phyloP scores from a whole-genome alignment of 2,888 invertebrate genomes.

The Drosophila stalkeri region DNA sequence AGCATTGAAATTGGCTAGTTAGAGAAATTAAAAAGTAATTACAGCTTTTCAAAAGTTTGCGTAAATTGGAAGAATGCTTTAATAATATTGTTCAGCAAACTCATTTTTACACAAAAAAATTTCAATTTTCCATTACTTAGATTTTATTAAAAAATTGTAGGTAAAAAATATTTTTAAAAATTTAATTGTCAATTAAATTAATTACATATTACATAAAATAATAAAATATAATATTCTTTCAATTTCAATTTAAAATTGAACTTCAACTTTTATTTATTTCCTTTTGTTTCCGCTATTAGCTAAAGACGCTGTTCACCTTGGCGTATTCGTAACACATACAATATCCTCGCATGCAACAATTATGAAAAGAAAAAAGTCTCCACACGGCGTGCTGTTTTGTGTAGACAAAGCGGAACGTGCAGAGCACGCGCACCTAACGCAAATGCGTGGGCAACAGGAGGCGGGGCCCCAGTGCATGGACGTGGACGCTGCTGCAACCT shows the following conservation, averaged over 20 bases:
- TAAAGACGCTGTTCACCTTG: conserved; percentile 38
- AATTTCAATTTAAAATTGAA: background rate
- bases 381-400: conserved; percentile 45
- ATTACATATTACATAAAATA: background rate
- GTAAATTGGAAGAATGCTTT: background rate
- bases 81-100: no score
- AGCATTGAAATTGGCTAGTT: conserved; percentile 35
- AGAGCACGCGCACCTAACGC: conserved; percentile 73
- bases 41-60: conserved; percentile 7
- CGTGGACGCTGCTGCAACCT: conserved; percentile 68
- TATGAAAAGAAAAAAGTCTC: conserved; percentile 72
- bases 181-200: no score
- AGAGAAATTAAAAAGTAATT: conserved; percentile 15
- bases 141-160: background rate
- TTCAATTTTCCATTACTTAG: background rate
- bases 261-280: background rate
- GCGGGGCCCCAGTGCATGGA: conserved; percentile 59
- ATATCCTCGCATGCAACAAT: conserved; percentile 72
- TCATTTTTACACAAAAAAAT: background rate
- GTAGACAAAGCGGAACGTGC: conserved; percentile 57
- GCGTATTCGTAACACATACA: conserved; percentile 53
- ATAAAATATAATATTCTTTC: background rate
- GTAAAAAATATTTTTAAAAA: background rate
- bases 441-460: conserved; percentile 67
- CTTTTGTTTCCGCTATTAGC: background rate